A percentile compares a stretch with the other conserved stretches of the same genome.
Evolutionary conservation across 2,113 vertebrate genomes (phyloP).

Genomic region (Eurystomus gularis): DNA sequence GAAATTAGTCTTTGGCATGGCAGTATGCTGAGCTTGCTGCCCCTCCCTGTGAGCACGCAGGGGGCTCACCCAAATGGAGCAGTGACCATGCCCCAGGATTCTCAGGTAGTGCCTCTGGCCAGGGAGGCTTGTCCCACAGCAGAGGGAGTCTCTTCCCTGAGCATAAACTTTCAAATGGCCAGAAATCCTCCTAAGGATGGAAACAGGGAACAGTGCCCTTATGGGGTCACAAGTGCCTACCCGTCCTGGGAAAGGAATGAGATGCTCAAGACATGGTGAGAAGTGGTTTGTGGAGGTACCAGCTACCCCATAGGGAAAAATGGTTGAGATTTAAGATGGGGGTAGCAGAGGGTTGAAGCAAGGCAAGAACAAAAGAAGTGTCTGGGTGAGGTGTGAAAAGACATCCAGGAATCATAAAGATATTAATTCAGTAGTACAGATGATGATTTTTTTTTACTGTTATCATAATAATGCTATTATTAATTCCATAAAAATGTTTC

Average conservation of each 20-base stretch:
- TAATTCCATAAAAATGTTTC: neutral
- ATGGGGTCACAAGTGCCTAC: neutral
- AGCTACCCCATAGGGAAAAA: neutral
- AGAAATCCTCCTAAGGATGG: neutral
- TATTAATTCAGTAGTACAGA: neutral
- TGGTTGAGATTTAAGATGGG: neutral
- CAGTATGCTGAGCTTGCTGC: neutral
- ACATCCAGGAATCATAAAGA: neutral
- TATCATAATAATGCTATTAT: neutral
- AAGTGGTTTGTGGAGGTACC: neutral
- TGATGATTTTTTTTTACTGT: neutral
- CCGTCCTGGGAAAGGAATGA: neutral
- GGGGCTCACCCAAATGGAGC: neutral
- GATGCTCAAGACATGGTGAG: neutral
- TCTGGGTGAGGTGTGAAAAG: neutral
- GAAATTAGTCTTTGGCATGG: neutral
- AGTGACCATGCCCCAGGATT: neutral
- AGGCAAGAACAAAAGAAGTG: neutral
- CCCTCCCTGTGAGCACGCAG: fast-evolving
- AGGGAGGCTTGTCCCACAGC: neutral
- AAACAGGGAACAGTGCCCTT: neutral
- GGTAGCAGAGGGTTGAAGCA: neutral
- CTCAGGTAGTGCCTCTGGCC: neutral
- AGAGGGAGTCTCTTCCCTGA: neutral
- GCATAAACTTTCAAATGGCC: neutral